Conservation (phyloP, 2,113 vertebrate species). For the Vanacampus margaritifer region DNA sequence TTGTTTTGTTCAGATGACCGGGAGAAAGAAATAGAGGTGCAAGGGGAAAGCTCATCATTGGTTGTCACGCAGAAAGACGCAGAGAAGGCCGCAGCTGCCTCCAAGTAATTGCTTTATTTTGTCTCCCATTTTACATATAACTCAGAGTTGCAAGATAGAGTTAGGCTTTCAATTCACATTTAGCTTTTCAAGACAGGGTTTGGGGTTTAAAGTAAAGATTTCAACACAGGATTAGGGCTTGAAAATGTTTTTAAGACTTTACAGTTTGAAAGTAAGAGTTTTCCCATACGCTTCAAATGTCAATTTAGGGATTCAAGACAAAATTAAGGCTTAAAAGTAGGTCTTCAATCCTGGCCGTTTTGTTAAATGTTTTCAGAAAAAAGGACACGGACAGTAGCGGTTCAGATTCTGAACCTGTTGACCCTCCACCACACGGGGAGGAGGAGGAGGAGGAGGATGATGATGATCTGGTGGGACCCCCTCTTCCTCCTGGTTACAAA, state of each 20-base stretch:
- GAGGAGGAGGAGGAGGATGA: constrained; percentile 30
- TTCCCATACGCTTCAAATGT: too few species aligned
- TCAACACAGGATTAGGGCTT: too few species aligned
- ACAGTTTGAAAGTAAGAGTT: too few species aligned
- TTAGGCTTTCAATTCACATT: too few species aligned
- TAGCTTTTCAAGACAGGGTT: too few species aligned
- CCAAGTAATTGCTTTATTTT: constrained; percentile 37
- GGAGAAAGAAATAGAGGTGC: constrained; percentile 45
- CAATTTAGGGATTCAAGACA: too few species aligned
- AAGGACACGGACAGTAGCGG: constrained; percentile 47
- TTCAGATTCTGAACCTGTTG: constrained; percentile 66
- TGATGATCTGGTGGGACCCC: constrained; percentile 73
- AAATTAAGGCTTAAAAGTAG: too few species aligned
- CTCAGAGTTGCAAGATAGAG: background rate
- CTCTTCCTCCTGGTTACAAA: constrained; percentile 76
- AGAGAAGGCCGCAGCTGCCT: constrained; percentile 35
- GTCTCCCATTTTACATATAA: background rate
- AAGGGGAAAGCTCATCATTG: constrained; percentile 49
- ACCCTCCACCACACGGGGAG: constrained; percentile 70
- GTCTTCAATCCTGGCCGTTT: background rate
- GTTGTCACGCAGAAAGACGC: constrained; percentile 21
- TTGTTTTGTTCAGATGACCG: constrained; percentile 54
- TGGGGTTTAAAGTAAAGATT: too few species aligned
- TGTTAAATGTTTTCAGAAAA: constrained; percentile 40
- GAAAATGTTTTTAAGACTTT: too few species aligned